A percentile compares a stretch with the other conserved stretches of the same genome.
These are phyloP conservation scores for Auanema sp. DNA, from an alignment of 2,888 invertebrate species.

Conservation along the genomic window DNA sequence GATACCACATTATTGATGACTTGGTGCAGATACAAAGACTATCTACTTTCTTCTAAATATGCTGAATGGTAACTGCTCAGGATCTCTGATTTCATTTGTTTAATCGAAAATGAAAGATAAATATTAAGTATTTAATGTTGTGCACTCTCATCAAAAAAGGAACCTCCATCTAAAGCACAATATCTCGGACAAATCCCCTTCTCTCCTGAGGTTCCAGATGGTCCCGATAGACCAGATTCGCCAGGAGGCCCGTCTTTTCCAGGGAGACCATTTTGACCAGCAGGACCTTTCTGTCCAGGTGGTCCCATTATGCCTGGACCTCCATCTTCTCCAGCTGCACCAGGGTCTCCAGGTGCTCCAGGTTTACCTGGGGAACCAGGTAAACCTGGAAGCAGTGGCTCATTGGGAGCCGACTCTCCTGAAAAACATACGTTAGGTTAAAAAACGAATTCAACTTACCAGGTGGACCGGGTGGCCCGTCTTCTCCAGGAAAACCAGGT, in stretches of 20 bases:
- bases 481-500: conserved; percentile 45
- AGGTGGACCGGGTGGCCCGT: conserved; percentile 48
- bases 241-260: conserved; percentile 40
- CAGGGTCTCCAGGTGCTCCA: conserved; percentile 51
- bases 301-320: conserved; percentile 39
- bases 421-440: no score
- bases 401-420: no score
- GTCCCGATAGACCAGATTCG: conserved; percentile 42
- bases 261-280: conserved; percentile 45
- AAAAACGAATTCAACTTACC: no score
- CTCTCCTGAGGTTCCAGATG: conserved; percentile 46
- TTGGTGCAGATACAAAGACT: conserved; percentile 44
- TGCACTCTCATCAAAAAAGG: neutral
- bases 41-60: conserved; percentile 45
- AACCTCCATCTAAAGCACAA: conserved; percentile 6
- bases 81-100: neutral
- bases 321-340: conserved; percentile 48
- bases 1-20: conserved; percentile 70
- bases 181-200: conserved; percentile 48
- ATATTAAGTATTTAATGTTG: neutral
- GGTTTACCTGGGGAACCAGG: neutral
- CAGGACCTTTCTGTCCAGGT: conserved; percentile 48
- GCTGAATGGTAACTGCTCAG: neutral
- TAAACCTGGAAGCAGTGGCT: neutral
- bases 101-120: neutral